Conservation (phyloP, 2,797 vertebrate species). For the Gobio occitaniae region DNA sequence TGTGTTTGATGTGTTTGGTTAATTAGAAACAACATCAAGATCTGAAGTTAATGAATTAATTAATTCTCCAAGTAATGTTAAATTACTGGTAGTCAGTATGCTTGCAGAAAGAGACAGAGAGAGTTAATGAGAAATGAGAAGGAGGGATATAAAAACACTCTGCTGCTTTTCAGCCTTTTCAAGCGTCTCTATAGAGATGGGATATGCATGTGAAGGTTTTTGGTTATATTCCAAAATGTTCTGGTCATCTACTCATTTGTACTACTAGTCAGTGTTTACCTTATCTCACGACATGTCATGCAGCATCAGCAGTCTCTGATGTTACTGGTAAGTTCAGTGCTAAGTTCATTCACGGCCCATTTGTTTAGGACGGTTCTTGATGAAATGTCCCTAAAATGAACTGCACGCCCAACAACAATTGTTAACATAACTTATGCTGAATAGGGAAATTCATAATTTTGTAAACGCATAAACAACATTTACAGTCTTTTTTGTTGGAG, state of each 20-base stretch:
- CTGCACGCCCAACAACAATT: not conserved
- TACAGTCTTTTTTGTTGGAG: not conserved
- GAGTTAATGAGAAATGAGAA: not conserved
- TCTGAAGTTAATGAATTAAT: conserved; percentile 21
- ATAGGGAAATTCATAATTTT: not conserved
- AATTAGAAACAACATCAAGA: conserved; percentile 38
- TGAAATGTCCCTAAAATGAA: not conserved
- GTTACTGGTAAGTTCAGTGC: not conserved
- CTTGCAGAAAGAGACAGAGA: not conserved
- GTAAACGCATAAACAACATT: not conserved
- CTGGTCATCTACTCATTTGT: not conserved
- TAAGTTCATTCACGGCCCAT: no score
- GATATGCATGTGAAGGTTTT: not conserved
- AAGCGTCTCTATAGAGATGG: not conserved
- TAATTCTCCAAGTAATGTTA: conserved; percentile 46
- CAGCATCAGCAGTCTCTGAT: not conserved
- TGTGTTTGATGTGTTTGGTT: conserved; percentile 24
- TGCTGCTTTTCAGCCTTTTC: conserved; percentile 6
- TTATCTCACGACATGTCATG: not conserved
- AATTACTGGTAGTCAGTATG: conserved; percentile 20
- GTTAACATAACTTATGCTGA: not conserved
- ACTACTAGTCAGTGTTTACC: not conserved
- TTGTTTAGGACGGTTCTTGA: no score
- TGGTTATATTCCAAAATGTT: not conserved
- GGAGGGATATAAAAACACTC: not conserved